Conservation (phyloP, 2,797 vertebrate species). For the Alouatta caraya region DNA sequence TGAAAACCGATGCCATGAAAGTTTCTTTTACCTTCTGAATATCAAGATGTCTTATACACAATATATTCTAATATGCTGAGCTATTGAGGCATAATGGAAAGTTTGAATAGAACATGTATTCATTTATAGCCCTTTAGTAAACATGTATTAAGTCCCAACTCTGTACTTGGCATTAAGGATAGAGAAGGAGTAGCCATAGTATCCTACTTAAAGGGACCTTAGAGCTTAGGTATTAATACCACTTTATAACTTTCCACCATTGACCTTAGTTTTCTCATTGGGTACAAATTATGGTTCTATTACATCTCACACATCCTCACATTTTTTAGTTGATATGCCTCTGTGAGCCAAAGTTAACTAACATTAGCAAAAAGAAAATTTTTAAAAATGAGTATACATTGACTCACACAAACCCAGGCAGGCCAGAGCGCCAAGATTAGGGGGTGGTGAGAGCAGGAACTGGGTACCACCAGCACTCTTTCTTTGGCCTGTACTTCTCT, state of each 20-base stretch:
- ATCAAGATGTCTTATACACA: not conserved
- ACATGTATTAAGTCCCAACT: not conserved
- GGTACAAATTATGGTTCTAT: not conserved
- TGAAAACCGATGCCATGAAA: not conserved
- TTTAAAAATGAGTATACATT: not conserved
- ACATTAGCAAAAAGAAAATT: not conserved
- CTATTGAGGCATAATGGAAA: not conserved
- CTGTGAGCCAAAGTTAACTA: not conserved
- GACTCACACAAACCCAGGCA: not conserved
- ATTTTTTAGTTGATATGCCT: not conserved
- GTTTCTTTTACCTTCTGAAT: not conserved
- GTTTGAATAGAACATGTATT: not conserved
- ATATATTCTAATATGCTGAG: not conserved
- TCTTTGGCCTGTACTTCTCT: not conserved
- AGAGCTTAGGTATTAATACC: not conserved
- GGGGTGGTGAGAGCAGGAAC: not conserved
- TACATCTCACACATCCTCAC: not conserved
- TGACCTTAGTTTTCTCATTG: not conserved
- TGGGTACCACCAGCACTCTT: not conserved
- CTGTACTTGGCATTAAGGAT: not conserved
- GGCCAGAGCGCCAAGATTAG: not conserved
- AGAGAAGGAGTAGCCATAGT: not conserved
- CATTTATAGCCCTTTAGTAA: not conserved
- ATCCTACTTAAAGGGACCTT: not conserved
- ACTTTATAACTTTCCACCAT: not conserved